phyloP scores from a whole-genome alignment of 2,797 vertebrate genomes.

The Todus mexicanus region DNA sequence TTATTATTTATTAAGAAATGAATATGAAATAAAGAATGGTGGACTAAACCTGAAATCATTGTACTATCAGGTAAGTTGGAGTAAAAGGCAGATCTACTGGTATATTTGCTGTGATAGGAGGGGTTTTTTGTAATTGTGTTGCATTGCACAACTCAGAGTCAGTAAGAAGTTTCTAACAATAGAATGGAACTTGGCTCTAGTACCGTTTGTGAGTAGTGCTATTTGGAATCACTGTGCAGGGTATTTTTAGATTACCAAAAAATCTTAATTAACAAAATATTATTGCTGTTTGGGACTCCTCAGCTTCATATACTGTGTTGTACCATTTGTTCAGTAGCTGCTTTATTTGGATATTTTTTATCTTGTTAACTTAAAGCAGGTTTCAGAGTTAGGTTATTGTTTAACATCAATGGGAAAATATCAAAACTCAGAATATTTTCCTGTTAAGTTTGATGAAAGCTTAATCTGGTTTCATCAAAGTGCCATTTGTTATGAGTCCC shows the following conservation, averaged over 20 bases:
- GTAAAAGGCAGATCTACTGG: not conserved
- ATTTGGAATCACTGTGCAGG: not conserved
- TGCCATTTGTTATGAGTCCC: not conserved
- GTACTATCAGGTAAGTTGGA: not conserved
- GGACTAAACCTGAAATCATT: not conserved
- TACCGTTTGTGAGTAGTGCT: not conserved
- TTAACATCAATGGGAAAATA: not conserved
- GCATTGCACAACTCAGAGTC: not conserved
- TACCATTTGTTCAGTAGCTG: not conserved
- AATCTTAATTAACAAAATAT: not conserved
- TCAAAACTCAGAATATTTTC: not conserved
- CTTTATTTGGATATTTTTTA: not conserved
- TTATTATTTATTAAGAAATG: not conserved
- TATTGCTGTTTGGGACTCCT: not conserved
- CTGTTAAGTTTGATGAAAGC: not conserved
- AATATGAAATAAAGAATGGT: no score
- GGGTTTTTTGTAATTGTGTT: not conserved
- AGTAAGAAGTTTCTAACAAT: not conserved
- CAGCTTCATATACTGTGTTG: not conserved
- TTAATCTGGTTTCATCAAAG: not conserved
- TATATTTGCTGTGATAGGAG: not conserved
- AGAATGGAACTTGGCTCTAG: not conserved
- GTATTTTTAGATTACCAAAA: not conserved
- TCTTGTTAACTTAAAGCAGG: not conserved
- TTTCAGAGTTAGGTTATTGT: not conserved